A percentile compares a stretch with the other conserved stretches of the same genome.
Conservation (phyloP, 2,113 vertebrate species). For the Lophius piscatorius region DNA sequence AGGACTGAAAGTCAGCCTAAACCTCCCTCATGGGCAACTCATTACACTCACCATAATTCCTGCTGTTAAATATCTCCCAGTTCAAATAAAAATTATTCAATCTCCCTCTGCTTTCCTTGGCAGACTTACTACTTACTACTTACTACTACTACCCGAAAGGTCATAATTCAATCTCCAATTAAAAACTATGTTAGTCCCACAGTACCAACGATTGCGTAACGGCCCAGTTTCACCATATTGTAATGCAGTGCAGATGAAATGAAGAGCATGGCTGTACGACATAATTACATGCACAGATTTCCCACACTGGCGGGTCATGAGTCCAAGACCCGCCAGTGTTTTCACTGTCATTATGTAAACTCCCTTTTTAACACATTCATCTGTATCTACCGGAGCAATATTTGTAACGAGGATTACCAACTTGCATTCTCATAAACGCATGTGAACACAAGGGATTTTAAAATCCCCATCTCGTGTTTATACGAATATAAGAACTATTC, state of each 20-base stretch:
- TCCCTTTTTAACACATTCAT: not conserved
- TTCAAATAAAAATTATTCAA: slow-evolving; percentile 10
- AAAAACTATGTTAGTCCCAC: slow-evolving; percentile 45
- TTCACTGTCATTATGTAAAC: not conserved
- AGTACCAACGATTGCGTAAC: slow-evolving; percentile 55
- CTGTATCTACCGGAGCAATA: not conserved
- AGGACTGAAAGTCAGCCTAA: not conserved
- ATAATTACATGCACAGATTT: slow-evolving; percentile 38
- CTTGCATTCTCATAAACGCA: too few species aligned
- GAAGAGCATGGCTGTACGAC: slow-evolving; percentile 25
- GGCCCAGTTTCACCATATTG: slow-evolving; percentile 32
- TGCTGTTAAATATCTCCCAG: not conserved
- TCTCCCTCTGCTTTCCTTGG: slow-evolving; percentile 6
- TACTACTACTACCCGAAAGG: too few species aligned
- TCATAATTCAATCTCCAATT: slow-evolving; percentile 54
- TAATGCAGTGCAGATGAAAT: slow-evolving; percentile 53
- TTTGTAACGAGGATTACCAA: not conserved
- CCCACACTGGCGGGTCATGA: slow-evolving; percentile 8
- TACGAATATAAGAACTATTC: too few species aligned
- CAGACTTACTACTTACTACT: slow-evolving; percentile 32
- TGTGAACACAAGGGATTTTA: too few species aligned
- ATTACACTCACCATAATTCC: slow-evolving; percentile 22
- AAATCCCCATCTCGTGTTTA: too few species aligned
- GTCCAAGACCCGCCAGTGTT: not conserved
- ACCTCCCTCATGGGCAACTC: slow-evolving; percentile 11